Percentiles rank a stretch among this genome's conserved stretches.
phyloP scores from a whole-genome alignment of 2,113 vertebrate genomes.

The Prolemur simus region DNA sequence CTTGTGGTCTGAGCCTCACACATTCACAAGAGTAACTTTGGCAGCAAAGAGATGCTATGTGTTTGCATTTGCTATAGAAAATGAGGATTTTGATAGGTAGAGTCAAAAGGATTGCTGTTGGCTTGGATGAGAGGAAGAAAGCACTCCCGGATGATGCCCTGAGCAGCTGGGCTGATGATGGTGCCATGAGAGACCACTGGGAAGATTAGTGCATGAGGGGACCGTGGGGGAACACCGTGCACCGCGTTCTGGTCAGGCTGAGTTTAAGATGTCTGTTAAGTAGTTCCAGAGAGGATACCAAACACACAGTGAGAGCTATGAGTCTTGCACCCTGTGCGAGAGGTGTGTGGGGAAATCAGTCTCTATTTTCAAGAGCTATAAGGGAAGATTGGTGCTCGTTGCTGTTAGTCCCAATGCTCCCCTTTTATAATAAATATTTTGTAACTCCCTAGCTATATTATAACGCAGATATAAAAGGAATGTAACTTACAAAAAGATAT shows the following conservation, averaged over 20 bases:
- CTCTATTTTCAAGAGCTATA: neutral
- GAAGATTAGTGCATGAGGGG: neutral
- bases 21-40: neutral
- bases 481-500: neutral
- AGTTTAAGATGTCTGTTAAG: neutral
- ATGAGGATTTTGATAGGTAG: neutral
- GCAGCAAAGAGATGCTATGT: neutral
- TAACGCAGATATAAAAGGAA: neutral
- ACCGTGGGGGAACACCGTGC: neutral
- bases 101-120: neutral
- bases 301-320: neutral
- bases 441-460: neutral
- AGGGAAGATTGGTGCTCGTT: neutral
- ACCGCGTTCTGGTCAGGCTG: neutral
- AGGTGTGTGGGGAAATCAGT: neutral
- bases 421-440: neutral
- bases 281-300: neutral
- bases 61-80: neutral
- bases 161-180: neutral
- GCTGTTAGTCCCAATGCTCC: fast-evolving
- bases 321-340: neutral
- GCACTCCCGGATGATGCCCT: neutral
- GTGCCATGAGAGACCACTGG: neutral
- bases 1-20: neutral
- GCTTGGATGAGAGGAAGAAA: neutral